Evolutionary conservation across 2,888 invertebrate species (phyloP).

Genomic region (Tetheella fluctuosa): DNA sequence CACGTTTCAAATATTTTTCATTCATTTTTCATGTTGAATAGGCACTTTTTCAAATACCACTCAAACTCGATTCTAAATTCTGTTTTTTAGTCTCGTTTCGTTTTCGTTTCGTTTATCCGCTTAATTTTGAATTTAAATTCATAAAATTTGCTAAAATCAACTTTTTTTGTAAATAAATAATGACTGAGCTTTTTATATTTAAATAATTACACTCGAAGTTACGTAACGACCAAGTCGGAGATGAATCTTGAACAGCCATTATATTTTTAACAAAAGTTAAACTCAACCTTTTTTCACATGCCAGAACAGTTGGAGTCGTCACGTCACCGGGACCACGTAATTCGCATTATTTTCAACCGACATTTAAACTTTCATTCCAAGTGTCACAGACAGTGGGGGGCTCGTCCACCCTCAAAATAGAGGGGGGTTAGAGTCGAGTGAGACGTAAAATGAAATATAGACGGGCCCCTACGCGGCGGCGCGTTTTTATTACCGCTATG

Average conservation of each 20-base stretch:
- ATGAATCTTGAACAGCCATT: background rate
- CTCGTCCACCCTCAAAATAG: conserved; percentile 39
- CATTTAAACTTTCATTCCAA: conserved; percentile 77
- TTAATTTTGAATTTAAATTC: too few species aligned
- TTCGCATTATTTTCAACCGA: conserved; percentile 66
- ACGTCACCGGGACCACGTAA: conserved; percentile 57
- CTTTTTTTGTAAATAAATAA: background rate
- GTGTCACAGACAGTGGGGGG: conserved; percentile 56
- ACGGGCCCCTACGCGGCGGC: conserved; percentile 58
- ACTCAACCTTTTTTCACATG: conserved; percentile 22
- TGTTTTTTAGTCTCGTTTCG: too few species aligned
- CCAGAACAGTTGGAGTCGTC: conserved; percentile 37
- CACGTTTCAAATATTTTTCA: conserved; percentile 21
- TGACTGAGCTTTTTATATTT: background rate
- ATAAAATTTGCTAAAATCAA: background rate
- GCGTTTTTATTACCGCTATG: conserved; percentile 77
- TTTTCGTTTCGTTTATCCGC: background rate
- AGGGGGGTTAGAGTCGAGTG: conserved; percentile 43
- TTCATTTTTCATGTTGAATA: conserved; percentile 17
- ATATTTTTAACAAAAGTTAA: conserved; percentile 15
- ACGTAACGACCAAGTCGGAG: background rate
- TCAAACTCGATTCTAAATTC: background rate
- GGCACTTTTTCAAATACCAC: conserved; percentile 14
- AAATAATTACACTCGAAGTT: background rate
- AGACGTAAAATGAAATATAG: conserved; percentile 75